Evolutionary conservation across 2,113 vertebrate species (phyloP), one percentile per base, ranked within the genome.

Genomic region (Ailuropoda melanoleuca): DNA sequence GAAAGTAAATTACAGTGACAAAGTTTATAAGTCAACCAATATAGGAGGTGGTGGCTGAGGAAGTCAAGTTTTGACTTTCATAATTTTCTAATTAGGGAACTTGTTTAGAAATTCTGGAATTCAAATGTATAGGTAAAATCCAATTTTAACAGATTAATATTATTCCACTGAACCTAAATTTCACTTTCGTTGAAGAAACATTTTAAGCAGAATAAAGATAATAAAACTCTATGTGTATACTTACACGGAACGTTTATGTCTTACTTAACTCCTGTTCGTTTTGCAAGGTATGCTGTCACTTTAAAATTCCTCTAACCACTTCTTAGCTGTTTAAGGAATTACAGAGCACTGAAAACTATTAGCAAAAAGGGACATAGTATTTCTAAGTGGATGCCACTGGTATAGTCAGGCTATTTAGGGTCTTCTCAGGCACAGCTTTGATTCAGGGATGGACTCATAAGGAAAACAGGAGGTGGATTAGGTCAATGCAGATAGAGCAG

Each of bases 21-120:
- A 37, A 86, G 17, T 50, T 77, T 70, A 2, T 75, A 50, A 72
- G 77, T 74, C 15, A 88, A 72, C 2, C 48, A 95, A 37, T 46
- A 2, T 46, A 94, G 43, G 13, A 77, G 37, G n/a, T 74, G 12
- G 26, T 77, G 9, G 48, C 13, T 90, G 18, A 81, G 64, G 13
- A 87, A 92, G 1, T 18, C 14, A 83, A 68, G 31, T 62, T 87
- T 83, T 77, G 34, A 90, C 31, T 93, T 93, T 55, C 43, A 23
- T 56, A 31, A 23, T 75, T 81, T 86, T 60, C 72, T 90, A 66
- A 87, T 24, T 29, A 82, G 26, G 24, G 90, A 48, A 82, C 50
- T 87, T 72, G 55, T 74, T 95, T 82, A 93, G 66, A 75, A 93
- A 95, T 75, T 70, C 34, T 77, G 50, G 29, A 58, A 81, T 86